Evolutionary conservation across 92 coral and sea anemone species (phyloP), one percentile per base, ranked within the genome.

Genomic region (Scolanthus callimorphus): DNA sequence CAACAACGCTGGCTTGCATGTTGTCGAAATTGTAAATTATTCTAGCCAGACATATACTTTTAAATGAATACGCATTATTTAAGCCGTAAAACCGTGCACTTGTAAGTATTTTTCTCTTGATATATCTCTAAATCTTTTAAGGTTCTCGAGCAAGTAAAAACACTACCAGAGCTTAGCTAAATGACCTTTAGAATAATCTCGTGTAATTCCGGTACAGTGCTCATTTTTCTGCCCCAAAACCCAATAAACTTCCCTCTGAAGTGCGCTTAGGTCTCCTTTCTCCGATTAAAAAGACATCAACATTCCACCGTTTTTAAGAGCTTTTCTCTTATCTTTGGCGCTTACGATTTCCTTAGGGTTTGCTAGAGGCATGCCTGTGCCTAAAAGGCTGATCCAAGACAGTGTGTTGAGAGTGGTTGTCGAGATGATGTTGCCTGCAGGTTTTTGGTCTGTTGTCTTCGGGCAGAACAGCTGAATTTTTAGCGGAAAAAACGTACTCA

Each of bases 251-350:
- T 19, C 8, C 4, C 52, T 9, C 22, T 46, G 52, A 46, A 19
- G 22, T 46, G 52, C 41, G 52, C 23, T 20, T 46, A 46, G 22
- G 52, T 19, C 22, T 46, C 17, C 52, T 9, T 46, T 9, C 19
- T 4, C 22, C 23, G 52, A 46, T 46, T 46, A 46, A 10, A 46
- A 46, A 46, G 4, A 19, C 52, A 46, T 46, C 22, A 9, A 46
- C 8, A 46, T 46, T 46, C 52, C 52, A 46, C 11, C 4, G 17
- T 6, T 46, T 46, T 46, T 46, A 46, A 46, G 52, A 46, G 52
- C 52, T 46, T 46, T 46, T 46, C 17, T 20, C 22, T 46, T 34
- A 34, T 34, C 43, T 4, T 11, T 10, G 17, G 4, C 52, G 12
- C 52, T 46, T 9, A 46, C 4, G 52, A 9, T 46, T 46, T 20